Conservation (phyloP, 2,113 vertebrate species). For the Spheniscus mendiculus region DNA sequence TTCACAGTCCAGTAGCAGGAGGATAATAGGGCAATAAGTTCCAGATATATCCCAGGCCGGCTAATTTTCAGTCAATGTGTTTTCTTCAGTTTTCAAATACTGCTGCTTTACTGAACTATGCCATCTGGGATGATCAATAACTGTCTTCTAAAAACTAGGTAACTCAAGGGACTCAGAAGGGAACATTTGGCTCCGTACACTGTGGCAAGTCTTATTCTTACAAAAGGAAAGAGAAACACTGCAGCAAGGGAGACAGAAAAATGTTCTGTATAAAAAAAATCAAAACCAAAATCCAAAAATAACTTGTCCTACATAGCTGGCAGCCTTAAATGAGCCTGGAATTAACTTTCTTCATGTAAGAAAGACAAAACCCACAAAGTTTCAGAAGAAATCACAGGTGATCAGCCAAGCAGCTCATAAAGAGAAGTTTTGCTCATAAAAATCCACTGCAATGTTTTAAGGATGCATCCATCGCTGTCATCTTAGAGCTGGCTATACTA, state of each 20-base stretch:
- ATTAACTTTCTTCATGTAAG: neutral
- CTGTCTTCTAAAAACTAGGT: neutral
- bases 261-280: neutral
- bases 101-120: neutral
- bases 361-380: neutral
- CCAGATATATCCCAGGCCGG: neutral
- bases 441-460: neutral
- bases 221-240: constrained; percentile 1
- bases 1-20: neutral
- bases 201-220: constrained; percentile 4
- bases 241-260: constrained; percentile 13
- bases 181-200: constrained; percentile 4
- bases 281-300: constrained; percentile 37
- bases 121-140: constrained; percentile 9
- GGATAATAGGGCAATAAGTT: neutral
- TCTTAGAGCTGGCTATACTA: neutral
- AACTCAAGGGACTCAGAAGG: neutral
- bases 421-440: neutral
- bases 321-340: neutral
- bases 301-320: constrained; percentile 52
- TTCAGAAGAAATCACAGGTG: neutral
- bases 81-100: constrained; percentile 1
- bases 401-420: neutral
- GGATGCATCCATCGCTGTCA: neutral
- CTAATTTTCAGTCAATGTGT: neutral